A percentile compares a stretch with the other conserved stretches of the same genome.
Evolutionary conservation across 2,888 invertebrate species (phyloP).

Genomic region (Scotopteryx bipunctaria): DNA sequence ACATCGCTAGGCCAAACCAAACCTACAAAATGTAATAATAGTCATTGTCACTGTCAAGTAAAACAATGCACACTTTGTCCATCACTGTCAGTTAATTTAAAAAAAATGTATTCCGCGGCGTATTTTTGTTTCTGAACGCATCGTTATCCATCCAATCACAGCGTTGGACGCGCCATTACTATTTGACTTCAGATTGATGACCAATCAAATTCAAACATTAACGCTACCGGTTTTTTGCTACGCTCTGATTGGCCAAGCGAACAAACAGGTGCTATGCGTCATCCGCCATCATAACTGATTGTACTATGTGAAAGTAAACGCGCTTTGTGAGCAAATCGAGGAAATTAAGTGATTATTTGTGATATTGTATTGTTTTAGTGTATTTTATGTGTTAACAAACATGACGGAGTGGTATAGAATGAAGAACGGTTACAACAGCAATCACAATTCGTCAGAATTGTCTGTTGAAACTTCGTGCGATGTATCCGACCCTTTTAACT

Average conservation of each 20-base stretch:
- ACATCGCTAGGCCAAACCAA: no score
- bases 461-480: slow-evolving; percentile 85
- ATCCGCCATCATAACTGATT: slow-evolving; percentile 78
- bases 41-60: no score
- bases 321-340: slow-evolving; percentile 60
- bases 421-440: slow-evolving; percentile 64
- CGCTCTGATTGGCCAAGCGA: slow-evolving; percentile 60
- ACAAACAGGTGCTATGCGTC: slow-evolving; percentile 81
- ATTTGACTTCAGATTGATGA: slow-evolving; percentile 53
- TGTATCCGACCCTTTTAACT: slow-evolving; percentile 85
- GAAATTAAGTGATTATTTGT: slow-evolving; percentile 55
- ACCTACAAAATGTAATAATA: no score
- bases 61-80: no score
- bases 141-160: slow-evolving; percentile 41
- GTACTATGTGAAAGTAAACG: slow-evolving; percentile 67
- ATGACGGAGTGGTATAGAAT: slow-evolving; percentile 79
- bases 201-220: slow-evolving; percentile 66
- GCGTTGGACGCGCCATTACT: slow-evolving; percentile 38
- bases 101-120: no score
- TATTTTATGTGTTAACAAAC: slow-evolving; percentile 58
- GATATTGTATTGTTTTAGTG: slow-evolving; percentile 58
- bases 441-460: slow-evolving; percentile 79
- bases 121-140: slow-evolving; percentile 54
- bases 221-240: slow-evolving; percentile 67
- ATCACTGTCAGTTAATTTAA: no score